Evolutionary conservation across 2,797 vertebrate genomes (phyloP).

Genomic region (Tenualosa thibaudeaui): DNA sequence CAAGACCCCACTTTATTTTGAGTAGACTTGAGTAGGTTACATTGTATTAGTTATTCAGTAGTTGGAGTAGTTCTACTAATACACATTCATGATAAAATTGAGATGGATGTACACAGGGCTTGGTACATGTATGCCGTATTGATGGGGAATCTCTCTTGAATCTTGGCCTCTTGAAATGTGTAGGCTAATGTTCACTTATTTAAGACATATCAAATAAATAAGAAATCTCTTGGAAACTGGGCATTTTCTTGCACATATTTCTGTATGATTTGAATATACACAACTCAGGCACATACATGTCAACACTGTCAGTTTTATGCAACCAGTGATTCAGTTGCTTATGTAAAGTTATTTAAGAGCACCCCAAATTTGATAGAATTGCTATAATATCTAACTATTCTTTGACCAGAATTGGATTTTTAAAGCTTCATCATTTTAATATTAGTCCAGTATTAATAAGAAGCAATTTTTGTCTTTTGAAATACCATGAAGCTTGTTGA

Average conservation of each 20-base stretch:
- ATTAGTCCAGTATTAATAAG: neutral
- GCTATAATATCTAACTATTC: neutral
- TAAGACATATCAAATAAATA: neutral
- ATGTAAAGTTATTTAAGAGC: neutral
- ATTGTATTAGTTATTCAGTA: neutral
- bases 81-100: neutral
- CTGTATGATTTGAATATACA: neutral
- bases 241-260: neutral
- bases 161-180: neutral
- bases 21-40: neutral
- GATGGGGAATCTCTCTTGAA: neutral
- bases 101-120: neutral
- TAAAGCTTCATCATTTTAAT: neutral
- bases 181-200: neutral
- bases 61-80: neutral
- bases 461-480: constrained; percentile 2
- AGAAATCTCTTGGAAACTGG: neutral
- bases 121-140: neutral
- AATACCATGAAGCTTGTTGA: neutral
- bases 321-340: neutral
- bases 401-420: neutral
- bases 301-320: neutral
- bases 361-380: neutral
- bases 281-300: neutral
- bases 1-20: neutral